Percentiles rank a stretch among this genome's conserved stretches.
These are phyloP conservation scores for Tiphia femorata DNA, from an alignment of 2,888 invertebrate species.

Conservation along the genomic window DNA sequence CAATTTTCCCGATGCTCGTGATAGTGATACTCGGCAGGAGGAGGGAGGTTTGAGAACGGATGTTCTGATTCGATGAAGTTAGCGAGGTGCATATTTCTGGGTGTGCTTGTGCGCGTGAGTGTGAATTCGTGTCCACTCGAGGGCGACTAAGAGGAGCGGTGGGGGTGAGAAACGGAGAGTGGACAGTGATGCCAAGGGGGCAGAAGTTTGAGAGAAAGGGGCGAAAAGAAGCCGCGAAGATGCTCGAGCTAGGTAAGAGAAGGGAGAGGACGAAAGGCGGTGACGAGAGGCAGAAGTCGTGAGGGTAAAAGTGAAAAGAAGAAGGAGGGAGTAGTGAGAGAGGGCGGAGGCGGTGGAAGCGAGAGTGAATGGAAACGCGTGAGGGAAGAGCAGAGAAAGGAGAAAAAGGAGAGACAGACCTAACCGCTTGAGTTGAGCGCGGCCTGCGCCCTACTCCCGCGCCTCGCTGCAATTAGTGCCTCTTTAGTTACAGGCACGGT, in stretches of 20 bases:
- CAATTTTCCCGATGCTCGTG: slow-evolving; percentile 42
- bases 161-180: too few species aligned
- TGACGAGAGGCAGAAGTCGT: background rate
- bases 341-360: background rate
- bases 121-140: too few species aligned
- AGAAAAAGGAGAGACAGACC: slow-evolving; percentile 15
- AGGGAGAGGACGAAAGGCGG: slow-evolving; percentile 1
- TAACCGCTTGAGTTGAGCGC: slow-evolving; percentile 51
- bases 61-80: too few species aligned
- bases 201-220: too few species aligned
- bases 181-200: too few species aligned
- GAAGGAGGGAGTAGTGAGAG: too few species aligned
- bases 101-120: too few species aligned
- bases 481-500: slow-evolving; percentile 43
- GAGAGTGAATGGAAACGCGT: slow-evolving; percentile 11
- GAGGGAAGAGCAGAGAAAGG: background rate
- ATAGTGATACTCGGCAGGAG: background rate
- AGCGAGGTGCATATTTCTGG: too few species aligned
- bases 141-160: too few species aligned
- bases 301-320: too few species aligned
- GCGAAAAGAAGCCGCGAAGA: background rate
- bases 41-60: too few species aligned
- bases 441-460: slow-evolving; percentile 46
- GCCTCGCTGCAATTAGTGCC: slow-evolving; percentile 58
- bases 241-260: too few species aligned